A percentile compares a stretch with the other conserved stretches of the same genome.
These are phyloP conservation scores for Campoplex nolae DNA, from an alignment of 2,888 invertebrate species.

Conservation along the genomic window DNA sequence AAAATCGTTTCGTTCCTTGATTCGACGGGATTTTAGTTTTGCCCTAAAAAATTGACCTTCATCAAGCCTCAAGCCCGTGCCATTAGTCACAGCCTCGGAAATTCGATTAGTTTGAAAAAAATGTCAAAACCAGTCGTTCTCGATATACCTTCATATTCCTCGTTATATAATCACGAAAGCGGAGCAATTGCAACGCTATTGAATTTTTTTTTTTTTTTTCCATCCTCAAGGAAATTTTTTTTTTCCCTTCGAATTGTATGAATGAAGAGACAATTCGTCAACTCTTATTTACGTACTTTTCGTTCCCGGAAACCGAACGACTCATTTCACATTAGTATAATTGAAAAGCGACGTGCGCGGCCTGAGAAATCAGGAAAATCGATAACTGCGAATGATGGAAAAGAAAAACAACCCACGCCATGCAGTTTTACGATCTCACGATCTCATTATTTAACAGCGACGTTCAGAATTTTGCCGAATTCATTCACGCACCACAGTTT, in stretches of 20 bases:
- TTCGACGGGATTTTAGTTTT: neutral
- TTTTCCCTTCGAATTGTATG: neutral
- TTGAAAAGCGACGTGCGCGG: neutral
- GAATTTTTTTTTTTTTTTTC: neutral
- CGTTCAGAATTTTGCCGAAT: neutral
- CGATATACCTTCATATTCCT: neutral
- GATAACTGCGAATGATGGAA: neutral
- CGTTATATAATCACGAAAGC: neutral
- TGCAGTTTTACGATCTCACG: too few relatives aligned
- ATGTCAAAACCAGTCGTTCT: neutral
- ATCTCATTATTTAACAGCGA: neutral
- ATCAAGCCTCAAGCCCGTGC: neutral
- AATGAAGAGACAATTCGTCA: neutral
- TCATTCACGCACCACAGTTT: neutral
- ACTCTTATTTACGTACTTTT: neutral
- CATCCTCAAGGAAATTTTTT: neutral
- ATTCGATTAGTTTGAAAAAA: neutral
- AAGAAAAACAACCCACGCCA: neutral
- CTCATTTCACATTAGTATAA: conserved; percentile 9
- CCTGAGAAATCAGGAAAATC: neutral
- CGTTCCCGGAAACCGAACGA: neutral
- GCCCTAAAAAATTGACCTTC: conserved; percentile 14
- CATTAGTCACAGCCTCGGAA: neutral
- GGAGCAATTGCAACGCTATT: neutral
- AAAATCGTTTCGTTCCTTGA: neutral